phyloP scores from a whole-genome alignment of 2,797 vertebrate species.

The Melopsittacus undulatus region DNA sequence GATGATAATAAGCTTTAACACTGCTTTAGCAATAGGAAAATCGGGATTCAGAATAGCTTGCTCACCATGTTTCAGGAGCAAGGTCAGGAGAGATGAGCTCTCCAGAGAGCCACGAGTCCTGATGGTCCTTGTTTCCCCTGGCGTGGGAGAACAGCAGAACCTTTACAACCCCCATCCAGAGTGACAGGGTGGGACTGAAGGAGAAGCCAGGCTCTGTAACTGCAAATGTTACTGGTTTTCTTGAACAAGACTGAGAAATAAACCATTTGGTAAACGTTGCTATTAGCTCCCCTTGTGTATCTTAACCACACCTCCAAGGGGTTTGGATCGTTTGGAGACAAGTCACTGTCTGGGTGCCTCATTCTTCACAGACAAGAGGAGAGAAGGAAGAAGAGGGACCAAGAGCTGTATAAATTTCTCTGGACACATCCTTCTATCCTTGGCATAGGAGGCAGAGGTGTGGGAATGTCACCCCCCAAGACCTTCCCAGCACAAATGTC shows the following conservation, averaged over 20 bases:
- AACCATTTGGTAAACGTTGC: neutral
- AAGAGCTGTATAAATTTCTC: neutral
- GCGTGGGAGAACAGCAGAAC: neutral
- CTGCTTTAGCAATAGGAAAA: neutral
- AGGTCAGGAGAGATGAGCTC: neutral
- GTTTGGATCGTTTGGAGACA: neutral
- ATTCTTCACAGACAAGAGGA: neutral
- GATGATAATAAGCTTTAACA: neutral
- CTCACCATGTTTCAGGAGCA: neutral
- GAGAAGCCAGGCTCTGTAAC: neutral
- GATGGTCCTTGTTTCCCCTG: neutral
- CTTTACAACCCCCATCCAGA: fast-evolving
- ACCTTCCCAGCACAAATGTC: neutral
- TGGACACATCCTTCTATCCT: neutral
- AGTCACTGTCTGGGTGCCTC: neutral
- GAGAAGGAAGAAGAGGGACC: neutral
- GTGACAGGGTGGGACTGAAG: neutral
- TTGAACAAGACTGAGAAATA: neutral
- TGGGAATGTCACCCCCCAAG: neutral
- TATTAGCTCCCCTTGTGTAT: neutral
- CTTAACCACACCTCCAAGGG: too few species aligned
- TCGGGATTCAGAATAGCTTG: neutral
- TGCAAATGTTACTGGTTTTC: fast-evolving
- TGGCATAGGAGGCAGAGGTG: too few species aligned
- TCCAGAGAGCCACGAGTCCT: neutral